A percentile compares a stretch with the other conserved stretches of the same genome.
Evolutionary conservation across 2,888 invertebrate species (phyloP).

Genomic region (Amiota minor): DNA sequence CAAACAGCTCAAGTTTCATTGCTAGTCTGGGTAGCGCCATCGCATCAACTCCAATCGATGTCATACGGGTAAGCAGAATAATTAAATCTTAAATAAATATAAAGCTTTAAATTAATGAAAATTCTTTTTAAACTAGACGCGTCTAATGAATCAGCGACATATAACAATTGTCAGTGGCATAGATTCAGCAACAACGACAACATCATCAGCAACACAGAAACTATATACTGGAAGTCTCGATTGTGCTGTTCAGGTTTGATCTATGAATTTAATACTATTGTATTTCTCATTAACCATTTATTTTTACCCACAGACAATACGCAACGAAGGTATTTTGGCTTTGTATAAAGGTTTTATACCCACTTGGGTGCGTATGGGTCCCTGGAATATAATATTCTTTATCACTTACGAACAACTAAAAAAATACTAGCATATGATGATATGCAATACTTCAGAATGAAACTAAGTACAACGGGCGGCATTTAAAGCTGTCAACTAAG

Average conservation of each 20-base stretch:
- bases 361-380: constrained; percentile 96
- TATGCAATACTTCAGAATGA: no score
- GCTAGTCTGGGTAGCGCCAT: constrained; percentile 94
- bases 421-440: constrained; percentile 75
- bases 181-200: constrained; percentile 62
- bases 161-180: constrained; percentile 73
- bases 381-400: constrained; percentile 98
- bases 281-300: no score
- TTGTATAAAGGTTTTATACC: constrained; percentile 96
- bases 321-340: constrained; percentile 88
- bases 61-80: constrained; percentile 82
- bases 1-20: constrained; percentile 86
- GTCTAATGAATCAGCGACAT: constrained; percentile 93
- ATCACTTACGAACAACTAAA: constrained; percentile 94
- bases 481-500: no score
- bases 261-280: constrained; percentile 8
- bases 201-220: constrained; percentile 59
- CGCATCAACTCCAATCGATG: constrained; percentile 95
- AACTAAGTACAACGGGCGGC: no score
- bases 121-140: constrained; percentile 78
- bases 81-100: constrained; percentile 14
- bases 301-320: constrained; percentile 81
- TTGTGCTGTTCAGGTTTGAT: constrained; percentile 84
- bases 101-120: constrained; percentile 41
- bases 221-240: constrained; percentile 89